Evolutionary conservation across 2,113 vertebrate species (phyloP).

Genomic region (Laticauda colubrina): DNA sequence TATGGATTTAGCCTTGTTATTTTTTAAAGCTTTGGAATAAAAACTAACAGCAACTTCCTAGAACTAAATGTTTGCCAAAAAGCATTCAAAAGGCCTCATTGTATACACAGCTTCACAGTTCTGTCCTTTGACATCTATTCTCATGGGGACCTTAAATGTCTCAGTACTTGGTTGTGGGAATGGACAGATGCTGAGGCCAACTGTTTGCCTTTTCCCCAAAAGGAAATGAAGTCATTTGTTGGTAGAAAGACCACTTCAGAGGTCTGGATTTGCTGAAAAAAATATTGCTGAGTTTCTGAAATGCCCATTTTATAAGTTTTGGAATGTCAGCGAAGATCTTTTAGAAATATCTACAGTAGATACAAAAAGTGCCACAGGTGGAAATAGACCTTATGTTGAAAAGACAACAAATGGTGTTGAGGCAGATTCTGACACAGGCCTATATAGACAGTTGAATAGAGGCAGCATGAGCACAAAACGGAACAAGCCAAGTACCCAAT

Average conservation of each 20-base stretch:
- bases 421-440: constrained; percentile 40
- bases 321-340: constrained; percentile 45
- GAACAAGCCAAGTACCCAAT: constrained; percentile 41
- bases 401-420: background rate
- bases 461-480: constrained; percentile 5
- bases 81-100: background rate
- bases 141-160: constrained; percentile 7
- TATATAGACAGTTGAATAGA: constrained; percentile 51
- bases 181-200: background rate
- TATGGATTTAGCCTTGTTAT: background rate
- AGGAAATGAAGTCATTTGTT: background rate
- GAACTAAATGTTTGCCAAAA: background rate
- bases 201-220: background rate
- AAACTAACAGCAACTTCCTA: background rate
- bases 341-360: constrained; percentile 29
- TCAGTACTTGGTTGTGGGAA: constrained; percentile 6
- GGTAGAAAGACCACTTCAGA: background rate
- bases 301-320: constrained; percentile 22
- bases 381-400: constrained; percentile 42
- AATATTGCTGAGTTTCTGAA: constrained; percentile 7
- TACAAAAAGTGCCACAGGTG: constrained; percentile 26
- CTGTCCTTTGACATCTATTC: background rate
- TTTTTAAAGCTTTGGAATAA: background rate
- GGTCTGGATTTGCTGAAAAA: background rate
- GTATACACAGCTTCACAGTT: background rate